Base-by-base conservation (phyloP, 2,888 invertebrate genomes). In the Uloborus plumipes region DNA sequence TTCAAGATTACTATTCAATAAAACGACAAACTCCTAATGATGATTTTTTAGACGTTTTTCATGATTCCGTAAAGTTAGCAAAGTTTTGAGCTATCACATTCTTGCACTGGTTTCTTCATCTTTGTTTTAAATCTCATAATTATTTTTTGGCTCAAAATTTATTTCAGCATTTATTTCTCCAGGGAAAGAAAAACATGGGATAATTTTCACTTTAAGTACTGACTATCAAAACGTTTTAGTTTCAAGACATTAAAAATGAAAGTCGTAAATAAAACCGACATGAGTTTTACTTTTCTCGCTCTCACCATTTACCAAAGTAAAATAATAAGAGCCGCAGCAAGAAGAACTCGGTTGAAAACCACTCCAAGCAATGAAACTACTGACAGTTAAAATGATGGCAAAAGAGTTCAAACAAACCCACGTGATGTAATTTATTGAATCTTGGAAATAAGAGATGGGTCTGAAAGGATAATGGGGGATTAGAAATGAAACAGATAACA, bases 401-500 rank as follows among this genome's bases (percentile, higher is more conserved):
- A 70, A 77, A 69, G 61, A 62, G 76, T 77, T 77, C 61, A 18
- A 61, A 47, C 47, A 58, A 49, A 49, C 49, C 55, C 47, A 65
- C 58, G 47, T 71, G 61, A 78, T 50, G 64, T 65, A 78, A 78
- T 78, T 71, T 71, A 78, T 78, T 50, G 71, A 62, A 61, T 70
- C 53, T 13, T 62, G 70, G 53, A 53, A 55, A 64, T 18, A 53
- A 53, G 62, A 77, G 71, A 59, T 61, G 47, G 53, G 55, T 18
- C 55, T 55, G 58, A 22, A n/a, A 20, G 71, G 71, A 65, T 71
- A 65, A 75, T 75, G 67, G 75, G 7, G 77, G 77, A 78, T 78
- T 78, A 78, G 77, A 71, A 71, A 71, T 71, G 71, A 71, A 65
- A 70, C 71, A 71, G 77, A 78, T 78, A 77, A 76, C 76, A 76